Evolutionary conservation across 2,888 invertebrate species (phyloP).

Genomic region (Caenorhabditis afra): DNA sequence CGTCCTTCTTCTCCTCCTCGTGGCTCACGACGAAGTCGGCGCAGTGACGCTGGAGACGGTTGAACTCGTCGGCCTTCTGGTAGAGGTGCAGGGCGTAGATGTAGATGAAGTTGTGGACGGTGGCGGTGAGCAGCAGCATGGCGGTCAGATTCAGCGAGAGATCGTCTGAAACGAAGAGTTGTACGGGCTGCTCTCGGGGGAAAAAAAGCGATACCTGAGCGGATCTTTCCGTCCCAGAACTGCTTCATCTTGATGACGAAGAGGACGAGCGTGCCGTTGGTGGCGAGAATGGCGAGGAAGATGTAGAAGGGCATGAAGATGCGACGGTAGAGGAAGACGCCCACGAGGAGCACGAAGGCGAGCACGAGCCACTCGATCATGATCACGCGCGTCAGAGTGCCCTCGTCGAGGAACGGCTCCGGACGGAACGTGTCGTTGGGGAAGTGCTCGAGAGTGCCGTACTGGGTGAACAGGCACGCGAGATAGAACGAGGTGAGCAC

Average conservation of each 20-base stretch:
- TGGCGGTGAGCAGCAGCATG: slow-evolving; percentile 41
- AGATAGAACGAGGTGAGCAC: slow-evolving; percentile 28
- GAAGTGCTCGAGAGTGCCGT: slow-evolving; percentile 5
- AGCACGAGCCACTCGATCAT: slow-evolving; percentile 52
- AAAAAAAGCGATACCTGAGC: neutral
- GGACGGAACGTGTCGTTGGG: neutral
- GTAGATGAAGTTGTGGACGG: slow-evolving; percentile 49
- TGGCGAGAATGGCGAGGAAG: slow-evolving; percentile 52
- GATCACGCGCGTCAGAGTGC: slow-evolving; percentile 37
- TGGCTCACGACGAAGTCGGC: neutral
- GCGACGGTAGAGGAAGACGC: slow-evolving; percentile 29
- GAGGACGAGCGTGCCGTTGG: slow-evolving; percentile 52
- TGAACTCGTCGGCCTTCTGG: slow-evolving; percentile 3
- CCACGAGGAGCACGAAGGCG: slow-evolving; percentile 20
- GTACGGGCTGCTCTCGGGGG: no score
- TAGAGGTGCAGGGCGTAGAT: slow-evolving; percentile 46
- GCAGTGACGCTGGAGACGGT: neutral
- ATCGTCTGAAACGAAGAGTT: slow-evolving; percentile 50
- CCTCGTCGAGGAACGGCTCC: slow-evolving; percentile 14
- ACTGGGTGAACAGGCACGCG: slow-evolving; percentile 25
- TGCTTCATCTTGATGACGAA: slow-evolving; percentile 51
- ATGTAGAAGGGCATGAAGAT: slow-evolving; percentile 59
- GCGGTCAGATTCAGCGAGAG: slow-evolving; percentile 41
- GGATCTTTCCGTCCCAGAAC: slow-evolving; percentile 32
- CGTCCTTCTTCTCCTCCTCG: neutral